Evolutionary conservation across 2,888 invertebrate genomes (phyloP).

Genomic region (Rapana venosa): DNA sequence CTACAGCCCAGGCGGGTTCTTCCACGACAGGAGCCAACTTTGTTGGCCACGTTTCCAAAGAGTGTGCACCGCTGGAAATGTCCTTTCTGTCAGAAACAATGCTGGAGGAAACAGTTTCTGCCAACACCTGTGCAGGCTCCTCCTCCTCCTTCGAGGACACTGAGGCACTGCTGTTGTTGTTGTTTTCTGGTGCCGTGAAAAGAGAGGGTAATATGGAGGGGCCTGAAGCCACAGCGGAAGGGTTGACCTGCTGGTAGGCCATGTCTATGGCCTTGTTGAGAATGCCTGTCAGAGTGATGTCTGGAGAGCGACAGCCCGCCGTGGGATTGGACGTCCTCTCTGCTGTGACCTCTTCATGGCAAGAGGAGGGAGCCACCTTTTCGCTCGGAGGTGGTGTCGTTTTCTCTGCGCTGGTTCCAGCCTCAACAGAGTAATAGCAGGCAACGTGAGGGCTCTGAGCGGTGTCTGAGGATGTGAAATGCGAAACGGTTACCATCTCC

Average conservation of each 20-base stretch:
- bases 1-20: too few species aligned
- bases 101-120: not conserved
- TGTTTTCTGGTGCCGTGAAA: not conserved
- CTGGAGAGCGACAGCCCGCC: not conserved
- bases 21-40: too few species aligned
- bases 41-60: too few species aligned
- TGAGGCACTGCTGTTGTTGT: not conserved
- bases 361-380: not conserved
- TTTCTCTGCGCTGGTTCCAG: not conserved
- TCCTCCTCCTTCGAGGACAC: not conserved
- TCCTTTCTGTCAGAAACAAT: not conserved
- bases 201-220: not conserved
- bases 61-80: not conserved
- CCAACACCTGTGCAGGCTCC: not conserved
- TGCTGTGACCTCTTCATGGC: not conserved
- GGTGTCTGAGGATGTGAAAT: not conserved
- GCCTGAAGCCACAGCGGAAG: not conserved
- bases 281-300: slow-evolving; percentile 1
- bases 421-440: not conserved
- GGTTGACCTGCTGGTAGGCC: not conserved
- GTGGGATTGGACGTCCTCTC: not conserved
- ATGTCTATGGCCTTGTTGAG: not conserved
- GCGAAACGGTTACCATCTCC: not conserved
- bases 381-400: too few species aligned
- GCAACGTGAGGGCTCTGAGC: not conserved